Percentiles rank a stretch among this genome's conserved stretches.
These are phyloP conservation scores for Tachina fera DNA, from an alignment of 2,888 invertebrate genomes.

Conservation along the genomic window DNA sequence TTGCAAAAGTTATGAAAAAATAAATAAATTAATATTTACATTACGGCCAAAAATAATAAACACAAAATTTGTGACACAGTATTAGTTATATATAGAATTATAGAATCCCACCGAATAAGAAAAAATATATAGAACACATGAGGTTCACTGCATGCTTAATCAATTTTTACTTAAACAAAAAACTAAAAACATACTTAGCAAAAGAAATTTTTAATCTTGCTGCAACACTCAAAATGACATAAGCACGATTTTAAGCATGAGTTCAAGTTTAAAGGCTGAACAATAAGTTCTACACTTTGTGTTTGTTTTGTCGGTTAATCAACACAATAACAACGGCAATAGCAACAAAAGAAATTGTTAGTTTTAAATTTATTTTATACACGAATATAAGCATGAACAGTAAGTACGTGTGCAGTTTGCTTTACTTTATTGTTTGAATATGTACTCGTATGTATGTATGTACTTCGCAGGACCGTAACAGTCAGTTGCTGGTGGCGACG, in stretches of 20 bases:
- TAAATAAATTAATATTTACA: too few species aligned
- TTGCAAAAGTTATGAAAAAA: too few species aligned
- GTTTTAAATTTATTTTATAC: constrained; percentile 44
- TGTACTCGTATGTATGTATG: not conserved
- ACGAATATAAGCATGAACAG: constrained; percentile 1
- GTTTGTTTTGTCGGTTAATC: constrained; percentile 39
- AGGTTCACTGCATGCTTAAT: not conserved
- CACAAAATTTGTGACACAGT: too few species aligned
- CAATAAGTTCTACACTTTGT: constrained; percentile 34
- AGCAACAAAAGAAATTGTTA: constrained; percentile 41
- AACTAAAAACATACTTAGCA: constrained; percentile 6
- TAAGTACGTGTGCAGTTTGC: not conserved
- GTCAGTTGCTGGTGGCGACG: constrained; percentile 1
- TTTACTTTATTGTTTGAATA: constrained; percentile 33
- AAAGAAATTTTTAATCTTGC: constrained; percentile 41
- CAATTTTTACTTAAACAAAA: not conserved
- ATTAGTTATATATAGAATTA: too few species aligned
- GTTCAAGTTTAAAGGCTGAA: constrained; percentile 66
- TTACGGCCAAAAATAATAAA: too few species aligned
- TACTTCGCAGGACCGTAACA: constrained; percentile 27
- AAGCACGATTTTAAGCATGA: constrained; percentile 63
- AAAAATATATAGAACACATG: constrained; percentile 4
- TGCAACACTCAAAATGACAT: constrained; percentile 61
- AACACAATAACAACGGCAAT: constrained; percentile 32
- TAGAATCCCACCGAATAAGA: too few species aligned